Evolutionary conservation across 2,797 vertebrate genomes (phyloP).

Genomic region (Denticeps clupeoides): DNA sequence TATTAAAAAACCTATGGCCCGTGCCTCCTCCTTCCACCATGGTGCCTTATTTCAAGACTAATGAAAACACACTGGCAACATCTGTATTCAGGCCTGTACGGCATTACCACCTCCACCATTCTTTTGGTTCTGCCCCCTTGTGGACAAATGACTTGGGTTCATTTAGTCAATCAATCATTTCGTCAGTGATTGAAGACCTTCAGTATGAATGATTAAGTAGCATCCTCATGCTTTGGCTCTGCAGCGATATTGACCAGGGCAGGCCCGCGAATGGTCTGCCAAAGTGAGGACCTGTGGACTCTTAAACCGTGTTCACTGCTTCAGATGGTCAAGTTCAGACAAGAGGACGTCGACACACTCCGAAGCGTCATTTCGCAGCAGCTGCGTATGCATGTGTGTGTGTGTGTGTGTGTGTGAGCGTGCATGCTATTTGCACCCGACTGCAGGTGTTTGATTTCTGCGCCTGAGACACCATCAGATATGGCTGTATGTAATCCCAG

Average conservation of each 20-base stretch:
- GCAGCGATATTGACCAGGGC: not conserved
- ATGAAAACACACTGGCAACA: too few relatives aligned
- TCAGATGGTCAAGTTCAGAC: constrained; percentile 5
- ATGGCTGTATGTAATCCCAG: constrained; percentile 49
- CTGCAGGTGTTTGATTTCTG: constrained; percentile 46
- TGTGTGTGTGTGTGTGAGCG: not conserved
- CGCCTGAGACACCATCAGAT: constrained; percentile 43
- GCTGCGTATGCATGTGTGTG: not conserved
- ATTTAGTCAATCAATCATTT: too few relatives aligned
- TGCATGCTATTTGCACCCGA: constrained; percentile 38
- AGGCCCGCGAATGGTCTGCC: not conserved
- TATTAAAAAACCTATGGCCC: too few relatives aligned
- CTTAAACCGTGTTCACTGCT: not conserved
- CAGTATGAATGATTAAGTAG: too few relatives aligned
- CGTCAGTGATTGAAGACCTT: too few relatives aligned
- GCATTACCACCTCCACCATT: too few relatives aligned
- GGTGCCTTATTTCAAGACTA: too few relatives aligned
- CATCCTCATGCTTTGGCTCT: too few relatives aligned
- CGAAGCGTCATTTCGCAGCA: not conserved
- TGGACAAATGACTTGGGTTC: too few relatives aligned
- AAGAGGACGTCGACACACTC: not conserved
- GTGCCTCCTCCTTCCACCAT: too few relatives aligned
- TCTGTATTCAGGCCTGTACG: too few relatives aligned
- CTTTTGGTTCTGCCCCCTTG: too few relatives aligned
- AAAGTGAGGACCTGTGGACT: not conserved